phyloP scores from a whole-genome alignment of 1,140 invertebrate genomes.

The Drosophila lini region DNA sequence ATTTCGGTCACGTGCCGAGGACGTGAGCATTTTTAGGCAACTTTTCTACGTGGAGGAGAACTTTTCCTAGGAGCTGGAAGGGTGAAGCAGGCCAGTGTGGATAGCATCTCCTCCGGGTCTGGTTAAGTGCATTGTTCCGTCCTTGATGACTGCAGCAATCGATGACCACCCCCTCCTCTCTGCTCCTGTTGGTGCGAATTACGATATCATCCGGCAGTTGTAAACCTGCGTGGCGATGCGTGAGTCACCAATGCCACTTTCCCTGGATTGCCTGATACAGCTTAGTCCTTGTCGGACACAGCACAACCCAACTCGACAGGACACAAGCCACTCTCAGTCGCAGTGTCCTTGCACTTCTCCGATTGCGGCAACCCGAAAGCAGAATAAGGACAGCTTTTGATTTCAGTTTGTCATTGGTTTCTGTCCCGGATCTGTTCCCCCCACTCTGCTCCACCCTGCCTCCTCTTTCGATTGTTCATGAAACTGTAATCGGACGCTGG shows the following conservation, averaged over 20 bases:
- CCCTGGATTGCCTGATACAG: conserved; percentile 10
- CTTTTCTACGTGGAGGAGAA: no score
- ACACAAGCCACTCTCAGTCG: conserved; percentile 5
- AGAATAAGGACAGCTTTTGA: conserved; percentile 18
- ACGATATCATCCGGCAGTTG: no score
- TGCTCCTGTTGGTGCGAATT: no score
- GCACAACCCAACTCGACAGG: conserved; percentile 8
- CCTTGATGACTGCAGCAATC: no score
- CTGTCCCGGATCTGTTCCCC: conserved; percentile 5
- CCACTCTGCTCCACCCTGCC: background rate
- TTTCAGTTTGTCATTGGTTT: conserved; percentile 46
- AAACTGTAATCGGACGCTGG: conserved; percentile 35
- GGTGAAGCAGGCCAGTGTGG: no score
- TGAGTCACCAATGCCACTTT: conserved; percentile 13
- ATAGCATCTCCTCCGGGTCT: no score
- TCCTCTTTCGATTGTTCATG: conserved; percentile 16
- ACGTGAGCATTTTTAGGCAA: no score
- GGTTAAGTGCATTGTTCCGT: no score
- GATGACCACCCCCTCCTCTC: no score
- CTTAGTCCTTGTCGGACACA: conserved; percentile 36
- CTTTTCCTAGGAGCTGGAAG: no score
- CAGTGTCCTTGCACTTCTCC: conserved; percentile 4
- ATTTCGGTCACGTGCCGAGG: no score
- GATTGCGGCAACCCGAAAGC: background rate
- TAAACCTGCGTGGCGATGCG: no score